Evolutionary conservation across 2,113 vertebrate species (phyloP), one percentile per base, ranked within the genome.

Genomic region (Panurus biarmicus): DNA sequence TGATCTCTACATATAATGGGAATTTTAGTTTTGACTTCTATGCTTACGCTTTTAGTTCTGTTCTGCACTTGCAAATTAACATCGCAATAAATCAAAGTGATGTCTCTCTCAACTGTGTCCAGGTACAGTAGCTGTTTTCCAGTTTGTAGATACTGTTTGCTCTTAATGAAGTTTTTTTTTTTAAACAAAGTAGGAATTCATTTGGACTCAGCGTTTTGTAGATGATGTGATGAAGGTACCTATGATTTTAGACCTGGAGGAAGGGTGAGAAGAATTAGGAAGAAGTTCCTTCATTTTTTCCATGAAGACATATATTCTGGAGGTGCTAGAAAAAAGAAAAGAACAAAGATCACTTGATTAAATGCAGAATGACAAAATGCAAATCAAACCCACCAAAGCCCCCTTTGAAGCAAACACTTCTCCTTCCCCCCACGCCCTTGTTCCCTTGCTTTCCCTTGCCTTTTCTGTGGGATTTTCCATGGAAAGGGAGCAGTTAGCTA

Each of bases 341-440:
- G 47, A 66, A 6, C 23, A 54, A 51, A 56, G 44, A 28, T 83
- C 20, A 23, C 22, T 79, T 60, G 26, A 12, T 40, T 72, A 56
- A 85, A 67, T 15, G 28, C 25, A 42, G 18, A 62, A 67, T 23
- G 66, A 62, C 18, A 60, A 56, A 28, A 1, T 2, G 7, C 22
- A 24, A 67, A 45, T 2, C 25, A 85, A 74, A 25, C 13, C 15
- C 18, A 26, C 10, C 60, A 16, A 42, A 64, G 38, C 1, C 7
- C 15, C 29, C n/a, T 20, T 13, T 33, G 45, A 72, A 44, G 29
- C 19, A 40, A 45, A 61, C 1, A 2, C 23, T 25, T 58, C 45
- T 22, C 8, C 10, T 56, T 51, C 5, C 2, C 16, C 4, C 5
- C 3, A 9, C 0, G 1, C 26, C 14, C 33, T 42, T 28, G 14